phyloP scores from a whole-genome alignment of 2,888 invertebrate species.

The Sminthurinus aureus region DNA sequence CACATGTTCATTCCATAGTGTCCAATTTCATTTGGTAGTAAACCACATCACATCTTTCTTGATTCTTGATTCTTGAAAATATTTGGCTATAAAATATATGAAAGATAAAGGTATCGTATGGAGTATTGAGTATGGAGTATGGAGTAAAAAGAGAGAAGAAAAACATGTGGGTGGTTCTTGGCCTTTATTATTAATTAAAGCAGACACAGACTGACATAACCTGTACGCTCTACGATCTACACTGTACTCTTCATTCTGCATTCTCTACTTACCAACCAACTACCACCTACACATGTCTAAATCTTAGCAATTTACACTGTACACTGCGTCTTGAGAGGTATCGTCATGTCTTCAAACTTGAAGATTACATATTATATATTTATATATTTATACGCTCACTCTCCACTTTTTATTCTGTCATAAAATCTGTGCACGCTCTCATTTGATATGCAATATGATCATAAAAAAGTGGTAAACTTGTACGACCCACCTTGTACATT shows the following conservation, averaged over 20 bases:
- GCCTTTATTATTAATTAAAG: conserved; percentile 37
- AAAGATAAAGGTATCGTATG: neutral
- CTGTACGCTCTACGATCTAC: conserved; percentile 19
- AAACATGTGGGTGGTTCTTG: conserved; percentile 7
- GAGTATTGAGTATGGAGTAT: neutral
- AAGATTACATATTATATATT: too few relatives aligned
- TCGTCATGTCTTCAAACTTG: too few relatives aligned
- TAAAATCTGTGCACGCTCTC: too few relatives aligned
- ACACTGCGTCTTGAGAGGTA: neutral
- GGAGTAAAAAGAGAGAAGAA: neutral
- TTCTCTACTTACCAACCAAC: neutral
- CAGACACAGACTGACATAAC: conserved; percentile 26
- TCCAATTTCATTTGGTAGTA: too few relatives aligned
- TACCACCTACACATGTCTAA: neutral
- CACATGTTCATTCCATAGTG: too few relatives aligned
- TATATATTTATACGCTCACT: too few relatives aligned
- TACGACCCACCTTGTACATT: too few relatives aligned
- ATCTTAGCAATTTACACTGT: neutral
- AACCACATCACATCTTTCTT: neutral
- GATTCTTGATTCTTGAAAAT: neutral
- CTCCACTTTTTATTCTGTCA: too few relatives aligned
- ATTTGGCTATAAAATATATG: neutral
- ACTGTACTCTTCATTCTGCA: neutral
- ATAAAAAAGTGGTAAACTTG: too few relatives aligned
- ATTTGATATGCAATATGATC: too few relatives aligned